A percentile compares a stretch with the other conserved stretches of the same genome.
phyloP scores from a whole-genome alignment of 2,113 vertebrate genomes.

The Elephantulus edwardii region DNA sequence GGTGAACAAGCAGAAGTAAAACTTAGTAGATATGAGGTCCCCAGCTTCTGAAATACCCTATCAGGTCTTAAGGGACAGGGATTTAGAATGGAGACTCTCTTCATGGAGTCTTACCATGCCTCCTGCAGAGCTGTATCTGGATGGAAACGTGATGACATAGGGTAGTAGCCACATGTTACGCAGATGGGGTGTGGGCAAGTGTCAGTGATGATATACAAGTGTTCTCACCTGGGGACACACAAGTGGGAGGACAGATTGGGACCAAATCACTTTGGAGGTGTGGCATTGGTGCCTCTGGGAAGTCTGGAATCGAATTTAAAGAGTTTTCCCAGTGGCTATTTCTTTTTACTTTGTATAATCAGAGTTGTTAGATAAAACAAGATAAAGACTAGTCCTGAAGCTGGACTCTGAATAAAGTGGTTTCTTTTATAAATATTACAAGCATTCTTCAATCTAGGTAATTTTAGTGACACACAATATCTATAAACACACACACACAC shows the following conservation, averaged over 20 bases:
- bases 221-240: conserved; percentile 22
- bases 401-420: conserved; percentile 83
- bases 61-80: background rate
- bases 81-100: background rate
- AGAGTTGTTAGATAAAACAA: conserved; percentile 83
- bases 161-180: background rate
- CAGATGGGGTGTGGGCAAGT: background rate
- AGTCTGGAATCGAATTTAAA: conserved; percentile 35
- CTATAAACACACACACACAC: conserved; percentile 65
- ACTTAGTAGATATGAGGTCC: background rate
- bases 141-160: conserved; percentile 1
- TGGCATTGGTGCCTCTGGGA: background rate
- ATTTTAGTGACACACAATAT: conserved; percentile 82
- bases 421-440: conserved; percentile 88
- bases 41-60: background rate
- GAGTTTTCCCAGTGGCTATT: conserved; percentile 40
- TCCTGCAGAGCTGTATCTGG: conserved; percentile 2
- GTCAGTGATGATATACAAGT: conserved; percentile 32
- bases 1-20: background rate
- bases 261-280: conserved; percentile 2
- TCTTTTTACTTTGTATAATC: conserved; percentile 70
- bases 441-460: conserved; percentile 83
- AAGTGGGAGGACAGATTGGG: conserved; percentile 1
- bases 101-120: background rate
- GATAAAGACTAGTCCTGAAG: conserved; percentile 76